Base-by-base conservation (phyloP, 2,888 invertebrate species). In the Epirrita christyi region DNA sequence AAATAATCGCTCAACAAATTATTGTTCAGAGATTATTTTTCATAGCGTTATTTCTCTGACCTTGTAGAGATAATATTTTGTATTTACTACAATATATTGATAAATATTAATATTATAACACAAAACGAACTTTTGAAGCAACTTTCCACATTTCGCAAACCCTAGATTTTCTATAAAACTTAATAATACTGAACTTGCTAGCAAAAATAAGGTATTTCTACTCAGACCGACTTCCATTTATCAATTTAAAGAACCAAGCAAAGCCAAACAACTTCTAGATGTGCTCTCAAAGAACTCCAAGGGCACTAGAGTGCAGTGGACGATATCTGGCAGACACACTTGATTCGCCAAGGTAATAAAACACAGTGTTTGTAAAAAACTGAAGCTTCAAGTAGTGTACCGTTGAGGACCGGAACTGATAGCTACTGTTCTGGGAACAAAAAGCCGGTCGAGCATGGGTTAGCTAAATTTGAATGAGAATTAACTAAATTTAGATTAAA, bases 281-380 rank as follows among this genome's bases (percentile, higher is more conserved):
- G 60, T 42, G 55, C 37, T 42, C 48, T 43, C 47, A 61, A 66
- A 65, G 64, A 63, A 60, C 62, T 48, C 44, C 67, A 67, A 72
- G 73, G 45, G 72, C 50, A 58, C 71, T 76, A 59, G 57, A 73
- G 6, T 38, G 71, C 10, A 11, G 43, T 44, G 71, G 8, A 11
- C 2, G 13, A 72, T 72, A 70, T 68, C 69, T 72, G 64, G 71
- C 76, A 76, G 73, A 55, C 70, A 8, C 65, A 64, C 81, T 82
- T 65, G 72, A 81, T 83, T 75, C 70, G 79, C 55, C 49, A 13
- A 70, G 82, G 72, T 66, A 70, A 78, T 83, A 83, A 83, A 83
- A 79, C 73, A 77, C 83, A 83, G 72, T 0, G 61, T 55, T 63
- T 55, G 55, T 73, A 85, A 86, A 87, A 86, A 84, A 82, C 70